Base-by-base conservation (phyloP, 2,888 invertebrate species). In the Drosophila lutescens region DNA sequence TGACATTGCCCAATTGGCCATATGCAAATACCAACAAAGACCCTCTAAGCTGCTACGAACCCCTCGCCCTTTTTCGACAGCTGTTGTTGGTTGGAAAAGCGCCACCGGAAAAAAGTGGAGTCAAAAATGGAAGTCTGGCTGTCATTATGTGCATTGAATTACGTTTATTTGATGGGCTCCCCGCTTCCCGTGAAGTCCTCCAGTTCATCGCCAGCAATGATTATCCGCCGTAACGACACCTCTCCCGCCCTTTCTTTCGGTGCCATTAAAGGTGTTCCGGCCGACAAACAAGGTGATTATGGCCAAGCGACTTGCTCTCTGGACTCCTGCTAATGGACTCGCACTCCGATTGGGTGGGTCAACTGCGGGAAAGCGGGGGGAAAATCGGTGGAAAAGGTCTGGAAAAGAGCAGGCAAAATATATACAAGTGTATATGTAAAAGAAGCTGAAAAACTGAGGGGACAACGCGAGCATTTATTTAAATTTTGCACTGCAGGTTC, bases 81-180 rank as follows among this genome's bases (percentile, higher is more conserved):
- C 59, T 59, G 59, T 40, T 46, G 20, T 47, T 41, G 40, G 41
- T 20, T 23, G 43, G 43, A 44, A 44, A n/a, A 26, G n/a, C 17
- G 32, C 36, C 30, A 36, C 38, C 36, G 26, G 23, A 47, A 47
- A 56, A 32, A 40, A 9, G 34, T 20, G 23, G 34, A 59, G 65
- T 73, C 65, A 73, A 78, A 86, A 83, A 86, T 76, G 80, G 75
- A 80, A 86, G 80, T 83, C 75, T 86, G 83, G 80, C 83, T 83
- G 83, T 83, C 86, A 83, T 83, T 86, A 83, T 80, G 86, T 73
- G 86, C 86, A 86, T 86, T 83, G 80, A 86, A 86, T 83, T 83
- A 83, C 86, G 77, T 86, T 86, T 86, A 83, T 86, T 80, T 83
- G 80, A 86, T 79, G 86, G 46, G 68, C 77, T n/a, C n/a, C 63